These are phyloP conservation scores for Microcebus murinus DNA, from an alignment of 2,113 vertebrate genomes.

Conservation along the genomic window DNA sequence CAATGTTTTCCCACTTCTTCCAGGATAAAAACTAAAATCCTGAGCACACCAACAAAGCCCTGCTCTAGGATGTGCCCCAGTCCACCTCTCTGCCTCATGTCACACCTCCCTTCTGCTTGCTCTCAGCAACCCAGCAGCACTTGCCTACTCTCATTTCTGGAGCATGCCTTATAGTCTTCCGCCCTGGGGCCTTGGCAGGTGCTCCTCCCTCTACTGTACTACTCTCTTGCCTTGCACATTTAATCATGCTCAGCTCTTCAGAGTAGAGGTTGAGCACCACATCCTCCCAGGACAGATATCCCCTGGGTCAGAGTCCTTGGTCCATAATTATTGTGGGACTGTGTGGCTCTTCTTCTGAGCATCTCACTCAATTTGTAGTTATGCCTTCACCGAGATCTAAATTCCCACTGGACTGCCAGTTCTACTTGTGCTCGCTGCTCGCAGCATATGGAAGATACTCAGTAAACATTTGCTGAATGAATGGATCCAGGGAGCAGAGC, in stretches of 20 bases:
- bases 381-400: neutral
- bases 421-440: neutral
- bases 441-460: neutral
- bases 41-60: neutral
- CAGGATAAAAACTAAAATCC: constrained; percentile 14
- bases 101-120: neutral
- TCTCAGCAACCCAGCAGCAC: neutral
- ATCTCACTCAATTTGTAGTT: neutral
- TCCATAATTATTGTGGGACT: neutral
- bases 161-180: neutral
- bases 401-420: neutral
- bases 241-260: neutral
- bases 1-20: neutral
- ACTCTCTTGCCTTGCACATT: neutral
- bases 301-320: neutral
- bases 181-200: neutral
- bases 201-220: neutral
- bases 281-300: neutral
- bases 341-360: neutral
- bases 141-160: neutral
- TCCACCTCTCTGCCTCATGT: neutral
- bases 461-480: neutral
- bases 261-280: neutral
- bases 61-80: neutral
- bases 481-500: neutral